Evolutionary conservation across 2,797 vertebrate genomes (phyloP).

Genomic region (Squalus acanthias): DNA sequence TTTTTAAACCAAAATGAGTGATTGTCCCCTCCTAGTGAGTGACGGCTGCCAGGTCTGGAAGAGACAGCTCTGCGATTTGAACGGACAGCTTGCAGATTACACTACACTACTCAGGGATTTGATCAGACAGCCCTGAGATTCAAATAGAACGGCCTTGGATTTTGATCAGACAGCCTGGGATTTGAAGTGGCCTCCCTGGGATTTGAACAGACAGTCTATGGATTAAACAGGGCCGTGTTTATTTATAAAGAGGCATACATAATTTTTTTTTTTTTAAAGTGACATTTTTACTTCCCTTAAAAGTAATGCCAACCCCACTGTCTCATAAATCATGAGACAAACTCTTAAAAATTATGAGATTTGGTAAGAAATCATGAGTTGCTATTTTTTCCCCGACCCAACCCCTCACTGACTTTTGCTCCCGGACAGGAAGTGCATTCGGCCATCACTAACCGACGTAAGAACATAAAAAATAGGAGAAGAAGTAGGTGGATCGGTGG

Average conservation of each 20-base stretch:
- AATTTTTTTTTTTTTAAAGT: not conserved
- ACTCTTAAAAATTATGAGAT: too few species aligned
- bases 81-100: constrained; percentile 15
- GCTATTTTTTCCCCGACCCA: too few species aligned
- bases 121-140: not conserved
- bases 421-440: too few species aligned
- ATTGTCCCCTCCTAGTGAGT: not conserved
- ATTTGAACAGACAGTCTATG: not conserved
- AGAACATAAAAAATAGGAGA: too few species aligned
- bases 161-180: constrained; percentile 9
- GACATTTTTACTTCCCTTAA: not conserved
- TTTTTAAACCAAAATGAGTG: not conserved
- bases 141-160: not conserved
- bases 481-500: too few species aligned
- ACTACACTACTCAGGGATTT: not conserved
- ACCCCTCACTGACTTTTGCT: too few species aligned
- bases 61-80: not conserved
- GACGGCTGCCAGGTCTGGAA: not conserved
- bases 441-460: too few species aligned
- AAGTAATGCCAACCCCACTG: too few species aligned
- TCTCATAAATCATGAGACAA: too few species aligned
- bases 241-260: not conserved
- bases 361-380: too few species aligned
- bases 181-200: not conserved
- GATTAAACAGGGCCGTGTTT: not conserved